Evolutionary conservation across 2,113 vertebrate genomes (phyloP), one percentile per base, ranked within the genome.

Genomic region (Boulengeromyrus knoepffleri): DNA sequence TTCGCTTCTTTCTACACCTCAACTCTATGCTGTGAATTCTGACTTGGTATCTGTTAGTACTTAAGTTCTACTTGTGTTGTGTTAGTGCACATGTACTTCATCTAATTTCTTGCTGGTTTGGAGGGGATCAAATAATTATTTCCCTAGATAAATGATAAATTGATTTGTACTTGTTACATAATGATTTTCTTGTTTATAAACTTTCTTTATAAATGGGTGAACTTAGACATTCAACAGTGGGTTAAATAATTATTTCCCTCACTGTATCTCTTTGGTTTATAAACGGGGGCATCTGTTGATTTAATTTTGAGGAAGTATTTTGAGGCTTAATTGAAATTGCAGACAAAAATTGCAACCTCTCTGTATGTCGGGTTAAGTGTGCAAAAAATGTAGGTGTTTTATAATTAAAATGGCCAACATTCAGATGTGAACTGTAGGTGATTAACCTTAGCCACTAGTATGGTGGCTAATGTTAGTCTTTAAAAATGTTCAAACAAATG

Each of bases 221-320:
- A 53, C 50, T 53, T 53, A 3, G 50, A 3, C 21, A 53, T 53
- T 53, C 17, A 53, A 53, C 52, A 53, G 52, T 53, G 52, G 52
- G 17, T 53, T 53, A 53, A 19, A 53, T 53, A 19, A 19, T 19
- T 53, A 8, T n/a, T 36, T 21, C 53, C 53, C 19, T 56, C 53
- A 2, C 19, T 52, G 9, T 17, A 27, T 49, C 6, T 49, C 95
- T 94, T 93, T 92, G 95, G 94, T 95, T 95, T 93, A 94, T 96
- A 96, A 97, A 98, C 97, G 98, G 98, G 96, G 97, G 96, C 90
- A 3, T 95, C 97, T 97, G 97, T 98, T 96, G 94, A 94, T 97
- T 96, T 97, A 98, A 98, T 98, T 97, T 97, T 95, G 94, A 96
- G 98, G 97, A 99, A 98, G 97, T 96, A 96, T 98, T 99, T 98